A percentile compares a stretch with the other conserved stretches of the same genome.
Evolutionary conservation across 2,113 vertebrate genomes (phyloP).

Genomic region (Saccopteryx bilineata): DNA sequence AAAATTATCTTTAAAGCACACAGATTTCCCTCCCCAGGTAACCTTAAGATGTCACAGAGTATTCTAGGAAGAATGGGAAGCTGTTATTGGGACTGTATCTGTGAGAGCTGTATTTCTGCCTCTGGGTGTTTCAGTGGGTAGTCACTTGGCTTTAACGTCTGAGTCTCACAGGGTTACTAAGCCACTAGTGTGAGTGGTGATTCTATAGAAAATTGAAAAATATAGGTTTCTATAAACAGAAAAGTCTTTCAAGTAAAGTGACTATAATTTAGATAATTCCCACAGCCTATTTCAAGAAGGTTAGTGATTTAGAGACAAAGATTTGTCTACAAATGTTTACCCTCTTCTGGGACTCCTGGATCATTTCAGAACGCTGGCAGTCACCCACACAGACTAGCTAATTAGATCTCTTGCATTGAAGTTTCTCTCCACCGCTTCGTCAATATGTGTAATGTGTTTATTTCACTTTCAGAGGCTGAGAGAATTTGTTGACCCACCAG

Average conservation of each 20-base stretch:
- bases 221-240: constrained; percentile 22
- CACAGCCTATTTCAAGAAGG: background rate
- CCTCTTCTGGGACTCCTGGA: background rate
- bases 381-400: background rate
- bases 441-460: background rate
- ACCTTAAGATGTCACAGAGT: background rate
- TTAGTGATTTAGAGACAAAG: constrained; percentile 35
- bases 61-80: background rate
- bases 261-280: constrained; percentile 49
- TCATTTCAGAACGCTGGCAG: constrained; percentile 11
- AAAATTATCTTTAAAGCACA: background rate
- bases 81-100: background rate
- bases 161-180: background rate
- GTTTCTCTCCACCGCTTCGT: constrained; percentile 11
- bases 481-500: background rate
- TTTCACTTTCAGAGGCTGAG: constrained; percentile 2
- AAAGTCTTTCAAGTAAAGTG: constrained; percentile 2
- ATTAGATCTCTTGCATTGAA: constrained; percentile 58
- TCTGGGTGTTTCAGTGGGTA: background rate
- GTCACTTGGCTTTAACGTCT: background rate
- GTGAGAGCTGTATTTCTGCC: background rate
- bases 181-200: background rate
- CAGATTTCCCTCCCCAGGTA: background rate
- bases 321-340: constrained; percentile 27
- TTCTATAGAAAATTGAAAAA: constrained; percentile 27